Evolutionary conservation across 2,113 vertebrate species (phyloP), one percentile per base, ranked within the genome.

Genomic region (Pterocles burchelli): DNA sequence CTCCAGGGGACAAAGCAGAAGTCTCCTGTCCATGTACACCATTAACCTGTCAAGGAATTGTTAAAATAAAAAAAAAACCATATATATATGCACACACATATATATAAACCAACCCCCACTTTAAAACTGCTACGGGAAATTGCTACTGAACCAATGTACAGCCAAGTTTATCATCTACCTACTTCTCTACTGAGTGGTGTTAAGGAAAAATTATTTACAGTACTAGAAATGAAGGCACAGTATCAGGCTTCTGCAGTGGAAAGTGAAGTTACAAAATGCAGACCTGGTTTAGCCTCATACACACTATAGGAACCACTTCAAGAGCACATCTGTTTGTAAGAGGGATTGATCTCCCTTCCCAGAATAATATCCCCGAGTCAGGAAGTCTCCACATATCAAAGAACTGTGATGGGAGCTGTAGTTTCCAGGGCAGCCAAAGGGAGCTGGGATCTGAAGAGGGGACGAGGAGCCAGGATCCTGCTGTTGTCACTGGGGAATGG

Each of bases 1-100:
- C 73, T 95, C 45, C 63, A 84, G 73, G 77, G 92, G 28, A 92
- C 80, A 61, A 87, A 94, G 79, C 90, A 81, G 63, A 88, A 95
- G 76, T 54, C 68, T 95, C 25, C 49, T 68, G 70, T 89, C 76
- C 62, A 43, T 18, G n/a, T 76, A 85, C 45, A 36, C 58, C 80
- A 82, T 90, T 91, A 89, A 93, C 57, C 41, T 91, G 76, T 65
- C 85, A 90, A 85, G 34, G 18, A 92, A 88, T 24, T 62, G 61
- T 79, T 83, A 46, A 77, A 83, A 52, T 51, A 66, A 66, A 55
- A 79, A n/a, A n/a, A n/a, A n/a, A n/a, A n/a, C n/a, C 14, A 41
- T 41, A 41, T 41, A 41, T 41, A 13, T 41, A 41, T 13, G 14
- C 13, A 41, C 41, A 41, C 41, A 41, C 41, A 41, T 13, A 41